Base-by-base conservation (phyloP, 2,113 vertebrate species). In the Buteo buteo region DNA sequence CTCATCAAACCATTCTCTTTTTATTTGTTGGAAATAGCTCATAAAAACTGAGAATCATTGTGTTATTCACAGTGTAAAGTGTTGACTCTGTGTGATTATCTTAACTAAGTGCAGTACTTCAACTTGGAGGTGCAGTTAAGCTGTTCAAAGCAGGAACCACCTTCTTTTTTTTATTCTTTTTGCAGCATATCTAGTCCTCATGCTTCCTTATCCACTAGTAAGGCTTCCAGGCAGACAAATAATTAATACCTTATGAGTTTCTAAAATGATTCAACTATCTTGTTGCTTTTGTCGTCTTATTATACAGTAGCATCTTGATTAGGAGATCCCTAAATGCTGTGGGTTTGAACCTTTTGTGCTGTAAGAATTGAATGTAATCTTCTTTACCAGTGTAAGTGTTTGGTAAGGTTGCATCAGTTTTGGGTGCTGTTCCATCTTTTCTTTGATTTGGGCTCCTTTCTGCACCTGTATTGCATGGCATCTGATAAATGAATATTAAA, bases 281-380 rank as follows among this genome's bases (percentile, higher is more conserved):
- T 52, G 17, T 29, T 93, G 83, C 80, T 71, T 92, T 93, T 96
- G 88, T 94, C 17, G 42, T 86, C 36, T 89, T 10, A 19, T 93
- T 91, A 45, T 91, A 34, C 69, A 50, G 77, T 61, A 93, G 45
- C 49, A 89, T 84, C 49, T 95, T 93, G 82, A 90, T 95, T 79
- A 77, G 49, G 74, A 76, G 78, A 12, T 58, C 34, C 22, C 31
- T 49, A 2, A 70, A 38, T 73, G 78, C 36, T 90, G 82, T 77
- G 71, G 38, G 40, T 76, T 91, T 84, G 65, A 82, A 16, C 5
- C 34, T 78, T 95, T 57, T 79, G 49, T 89, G 72, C 88, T 86
- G 9, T 79, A 47, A 57, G 76, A 70, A 78, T 66, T 36, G 8
- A 64, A 22, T 50, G 40, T 29, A 38, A 59, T 84, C 19, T 59